Evolutionary conservation across 2,113 vertebrate genomes (phyloP).

Genomic region (Cinclus mexicanus): DNA sequence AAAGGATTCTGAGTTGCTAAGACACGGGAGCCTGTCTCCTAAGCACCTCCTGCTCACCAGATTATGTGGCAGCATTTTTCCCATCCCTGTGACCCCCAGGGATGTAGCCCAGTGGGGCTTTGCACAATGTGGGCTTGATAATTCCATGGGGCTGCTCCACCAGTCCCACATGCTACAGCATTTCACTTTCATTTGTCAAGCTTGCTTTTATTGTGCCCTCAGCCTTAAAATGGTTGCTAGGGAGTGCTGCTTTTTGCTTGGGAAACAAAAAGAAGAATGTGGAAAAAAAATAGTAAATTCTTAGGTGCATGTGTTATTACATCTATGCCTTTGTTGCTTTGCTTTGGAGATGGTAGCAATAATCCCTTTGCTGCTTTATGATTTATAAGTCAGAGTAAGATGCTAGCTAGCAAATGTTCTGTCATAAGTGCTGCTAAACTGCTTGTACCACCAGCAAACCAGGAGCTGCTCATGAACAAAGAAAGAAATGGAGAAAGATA

Average conservation of each 20-base stretch:
- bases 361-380: neutral
- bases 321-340: neutral
- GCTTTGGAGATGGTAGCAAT: neutral
- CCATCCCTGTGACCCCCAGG: neutral
- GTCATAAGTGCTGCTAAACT: neutral
- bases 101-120: neutral
- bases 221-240: conserved; percentile 24
- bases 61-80: neutral
- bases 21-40: neutral
- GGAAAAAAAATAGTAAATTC: neutral
- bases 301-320: neutral
- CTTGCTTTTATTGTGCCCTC: neutral
- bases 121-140: neutral
- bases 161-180: neutral
- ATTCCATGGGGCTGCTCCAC: neutral
- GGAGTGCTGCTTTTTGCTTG: conserved; percentile 7
- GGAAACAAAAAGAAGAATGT: conserved; percentile 24
- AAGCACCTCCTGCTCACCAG: neutral
- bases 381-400: neutral
- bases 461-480: neutral
- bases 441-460: neutral
- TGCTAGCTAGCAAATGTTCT: neutral
- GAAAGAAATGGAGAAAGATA: neutral
- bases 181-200: neutral
- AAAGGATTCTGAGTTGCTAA: neutral